Evolutionary conservation across 2,113 vertebrate species (phyloP), one percentile per base, ranked within the genome.

Genomic region (Gallinago media): DNA sequence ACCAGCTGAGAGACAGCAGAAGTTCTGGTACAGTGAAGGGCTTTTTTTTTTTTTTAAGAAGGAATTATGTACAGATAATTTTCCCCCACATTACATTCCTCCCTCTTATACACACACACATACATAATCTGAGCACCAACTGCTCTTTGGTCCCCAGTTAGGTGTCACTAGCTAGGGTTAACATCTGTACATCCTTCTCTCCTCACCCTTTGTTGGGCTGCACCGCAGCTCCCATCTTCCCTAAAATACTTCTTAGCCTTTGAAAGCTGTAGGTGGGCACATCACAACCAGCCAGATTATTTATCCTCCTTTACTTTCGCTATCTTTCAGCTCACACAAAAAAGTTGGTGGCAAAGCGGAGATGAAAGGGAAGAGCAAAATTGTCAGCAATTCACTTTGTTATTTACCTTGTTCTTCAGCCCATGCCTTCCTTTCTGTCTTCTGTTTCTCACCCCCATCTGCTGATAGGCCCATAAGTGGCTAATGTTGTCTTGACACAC

Each of bases 141-240:
- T 66, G 42, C 7, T 19, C 13, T 78, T 70, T 46, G 6, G 32
- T 84, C 17, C 22, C 9, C 29, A 54, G 12, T 49, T 61, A 62
- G 36, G 44, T 83, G 40, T n/a, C 46, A 71, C 13, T n/a, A 74
- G 9, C n/a, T 55, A 47, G 34, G 11, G n/a, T 44, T 66, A 87
- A 80, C 42, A 32, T 58, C 79, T 80, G 5, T 29, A 15, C 32
- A 44, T 29, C 40, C 13, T 76, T 15, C 38, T 65, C 15, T 79
- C 11, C 29, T 9, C 8, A 3, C 19, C 10, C 40, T 22, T 8
- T 8, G 3, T 0, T 3, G 0, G 25, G 16, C 62, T 90, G 44
- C 49, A 59, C 8, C 15, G 46, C 31, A 89, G 47, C 56, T 74
- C 38, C 36, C 26, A 59, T 50, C 36, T 32, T 73, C 40, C 52